These are phyloP conservation scores for Sphaerodactylus townsendi DNA, from an alignment of 2,113 vertebrate species.

Conservation along the genomic window DNA sequence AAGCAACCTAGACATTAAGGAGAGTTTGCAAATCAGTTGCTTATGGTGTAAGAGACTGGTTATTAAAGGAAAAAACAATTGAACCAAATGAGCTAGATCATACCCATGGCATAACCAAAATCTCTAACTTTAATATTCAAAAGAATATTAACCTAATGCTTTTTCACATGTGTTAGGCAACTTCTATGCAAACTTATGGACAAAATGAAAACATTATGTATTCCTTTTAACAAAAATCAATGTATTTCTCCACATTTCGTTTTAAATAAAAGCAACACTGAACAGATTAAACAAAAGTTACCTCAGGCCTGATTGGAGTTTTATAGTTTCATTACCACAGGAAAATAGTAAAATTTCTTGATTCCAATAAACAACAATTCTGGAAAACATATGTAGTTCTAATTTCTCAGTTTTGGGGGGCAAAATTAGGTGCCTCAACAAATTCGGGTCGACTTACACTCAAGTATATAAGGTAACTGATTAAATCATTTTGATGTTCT, in stretches of 20 bases:
- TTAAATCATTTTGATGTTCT: background rate
- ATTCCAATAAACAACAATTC: background rate
- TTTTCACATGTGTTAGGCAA: background rate
- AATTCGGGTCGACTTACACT: too few relatives aligned
- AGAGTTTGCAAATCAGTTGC: too few relatives aligned
- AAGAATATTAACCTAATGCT: background rate
- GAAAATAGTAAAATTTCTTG: background rate
- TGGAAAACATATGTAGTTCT: background rate
- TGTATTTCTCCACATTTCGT: background rate
- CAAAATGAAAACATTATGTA: background rate
- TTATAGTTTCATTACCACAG: background rate
- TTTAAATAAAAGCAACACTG: background rate
- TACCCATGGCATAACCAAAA: background rate
- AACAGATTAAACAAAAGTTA: background rate
- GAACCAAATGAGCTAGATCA: background rate
- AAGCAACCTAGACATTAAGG: too few relatives aligned
- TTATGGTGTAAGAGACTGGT: too few relatives aligned
- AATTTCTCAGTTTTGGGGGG: too few relatives aligned
- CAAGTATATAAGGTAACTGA: too few relatives aligned
- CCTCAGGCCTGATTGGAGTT: background rate
- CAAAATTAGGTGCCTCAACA: too few relatives aligned
- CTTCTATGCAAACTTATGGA: too few relatives aligned
- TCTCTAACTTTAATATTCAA: background rate
- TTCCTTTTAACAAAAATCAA: background rate
- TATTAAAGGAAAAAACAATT: background rate